phyloP scores from a whole-genome alignment of 2,797 vertebrate genomes.

The Furcifer pardalis region DNA sequence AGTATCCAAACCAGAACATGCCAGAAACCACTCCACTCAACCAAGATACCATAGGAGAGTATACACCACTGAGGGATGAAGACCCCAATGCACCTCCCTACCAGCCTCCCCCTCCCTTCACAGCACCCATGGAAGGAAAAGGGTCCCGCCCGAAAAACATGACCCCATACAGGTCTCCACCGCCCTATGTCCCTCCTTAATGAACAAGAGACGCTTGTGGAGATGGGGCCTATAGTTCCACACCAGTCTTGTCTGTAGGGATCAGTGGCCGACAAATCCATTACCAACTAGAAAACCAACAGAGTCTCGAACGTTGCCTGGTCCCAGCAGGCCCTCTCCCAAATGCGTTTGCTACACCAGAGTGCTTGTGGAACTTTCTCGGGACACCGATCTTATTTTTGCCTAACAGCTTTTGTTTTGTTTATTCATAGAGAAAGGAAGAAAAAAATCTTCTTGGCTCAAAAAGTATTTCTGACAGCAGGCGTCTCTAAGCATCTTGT shows the following conservation, averaged over 20 bases:
- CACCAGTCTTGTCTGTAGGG: slow-evolving; percentile 83
- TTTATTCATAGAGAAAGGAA: slow-evolving; percentile 79
- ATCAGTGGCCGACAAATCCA: slow-evolving; percentile 73
- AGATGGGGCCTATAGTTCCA: slow-evolving; percentile 86
- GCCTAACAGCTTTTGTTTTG: slow-evolving; percentile 89
- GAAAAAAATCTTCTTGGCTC: slow-evolving; percentile 77
- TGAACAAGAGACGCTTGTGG: slow-evolving; percentile 75
- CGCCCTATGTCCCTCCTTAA: slow-evolving; percentile 98
- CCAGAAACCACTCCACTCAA: slow-evolving; percentile 94
- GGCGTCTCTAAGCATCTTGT: slow-evolving; percentile 77
- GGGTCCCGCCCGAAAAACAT: slow-evolving; percentile 99
- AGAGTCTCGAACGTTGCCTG: slow-evolving; percentile 59
- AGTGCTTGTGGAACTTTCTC: slow-evolving; percentile 68
- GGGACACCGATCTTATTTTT: slow-evolving; percentile 80
- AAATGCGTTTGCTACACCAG: slow-evolving; percentile 56
- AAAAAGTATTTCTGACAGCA: slow-evolving; percentile 71
- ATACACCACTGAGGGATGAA: slow-evolving; percentile 92
- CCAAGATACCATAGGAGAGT: slow-evolving; percentile 93
- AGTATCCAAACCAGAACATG: slow-evolving; percentile 93
- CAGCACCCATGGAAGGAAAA: slow-evolving; percentile 95
- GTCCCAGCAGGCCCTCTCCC: slow-evolving; percentile 68
- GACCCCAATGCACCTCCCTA: slow-evolving; percentile 95
- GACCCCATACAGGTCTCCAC: slow-evolving; percentile 97
- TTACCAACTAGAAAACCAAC: slow-evolving; percentile 74
- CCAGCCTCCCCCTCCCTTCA: slow-evolving; percentile 96